Evolutionary conservation across 2,888 invertebrate genomes (phyloP).

Genomic region (Trichopoda pennipes): DNA sequence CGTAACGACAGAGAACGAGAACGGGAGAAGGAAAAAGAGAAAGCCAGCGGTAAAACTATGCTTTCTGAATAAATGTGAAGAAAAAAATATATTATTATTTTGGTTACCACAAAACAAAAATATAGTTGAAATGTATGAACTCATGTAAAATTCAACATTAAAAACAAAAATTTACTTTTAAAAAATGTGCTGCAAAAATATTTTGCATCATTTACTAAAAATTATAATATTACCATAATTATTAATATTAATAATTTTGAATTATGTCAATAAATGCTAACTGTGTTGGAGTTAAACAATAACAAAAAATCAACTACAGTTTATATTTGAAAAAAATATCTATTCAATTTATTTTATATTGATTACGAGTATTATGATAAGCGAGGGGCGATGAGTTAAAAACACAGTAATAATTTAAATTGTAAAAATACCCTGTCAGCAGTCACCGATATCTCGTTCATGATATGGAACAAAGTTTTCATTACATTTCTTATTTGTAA

Average conservation of each 20-base stretch:
- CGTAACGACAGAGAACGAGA: slow-evolving; percentile 78
- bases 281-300: slow-evolving; percentile 76
- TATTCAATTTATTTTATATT: slow-evolving; percentile 43
- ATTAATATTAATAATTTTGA: slow-evolving; percentile 73
- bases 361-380: background rate
- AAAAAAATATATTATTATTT: slow-evolving; percentile 24
- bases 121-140: slow-evolving; percentile 67
- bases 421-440: too few species aligned
- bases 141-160: slow-evolving; percentile 69
- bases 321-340: slow-evolving; percentile 44
- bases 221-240: slow-evolving; percentile 69
- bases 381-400: too few species aligned
- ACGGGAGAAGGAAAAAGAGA: slow-evolving; percentile 77
- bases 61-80: slow-evolving; percentile 76
- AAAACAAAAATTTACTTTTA: slow-evolving; percentile 55
- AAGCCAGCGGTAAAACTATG: slow-evolving; percentile 78
- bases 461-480: too few species aligned
- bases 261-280: slow-evolving; percentile 78
- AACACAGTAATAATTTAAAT: too few species aligned
- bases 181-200: slow-evolving; percentile 76
- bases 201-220: slow-evolving; percentile 74
- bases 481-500: too few species aligned
- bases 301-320: slow-evolving; percentile 62
- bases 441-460: too few species aligned
- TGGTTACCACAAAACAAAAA: slow-evolving; percentile 54